Conservation (phyloP, 2,888 invertebrate genomes). For the Lasioglossum pauxillum region DNA sequence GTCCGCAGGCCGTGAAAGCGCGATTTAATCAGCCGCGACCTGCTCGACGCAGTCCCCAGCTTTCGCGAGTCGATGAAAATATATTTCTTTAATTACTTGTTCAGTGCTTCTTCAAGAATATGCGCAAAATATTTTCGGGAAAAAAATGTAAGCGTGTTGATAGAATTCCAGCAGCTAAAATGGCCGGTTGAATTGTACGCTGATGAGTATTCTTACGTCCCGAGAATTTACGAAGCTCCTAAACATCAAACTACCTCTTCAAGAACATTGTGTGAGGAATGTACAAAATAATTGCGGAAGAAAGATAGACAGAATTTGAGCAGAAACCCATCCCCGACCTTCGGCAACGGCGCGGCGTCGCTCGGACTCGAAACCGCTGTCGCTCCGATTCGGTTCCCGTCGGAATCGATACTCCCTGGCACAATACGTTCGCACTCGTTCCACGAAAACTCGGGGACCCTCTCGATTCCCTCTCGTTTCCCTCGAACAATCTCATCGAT, state of each 20-base stretch:
- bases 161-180: neutral
- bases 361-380: slow-evolving; percentile 9
- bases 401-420: slow-evolving; percentile 48
- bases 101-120: neutral
- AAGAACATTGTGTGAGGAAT: neutral
- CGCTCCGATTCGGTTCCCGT: slow-evolving; percentile 39
- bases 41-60: neutral
- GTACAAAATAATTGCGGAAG: neutral
- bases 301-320: neutral
- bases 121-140: neutral
- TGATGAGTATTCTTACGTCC: too few species aligned
- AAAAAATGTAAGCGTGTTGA: neutral
- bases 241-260: neutral
- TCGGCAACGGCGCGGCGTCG: slow-evolving; percentile 2
- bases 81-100: neutral
- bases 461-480: slow-evolving; percentile 12
- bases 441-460: slow-evolving; percentile 13
- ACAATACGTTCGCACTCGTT: slow-evolving; percentile 30
- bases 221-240: neutral
- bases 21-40: neutral
- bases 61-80: neutral
- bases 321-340: slow-evolving; percentile 19
- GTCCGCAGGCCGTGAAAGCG: neutral
- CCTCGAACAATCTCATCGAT: slow-evolving; percentile 26
- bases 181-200: neutral